Percentiles rank a stretch among this genome's conserved stretches.
Conservation (phyloP, 2,797 vertebrate species). For the Echeneis naucrates region DNA sequence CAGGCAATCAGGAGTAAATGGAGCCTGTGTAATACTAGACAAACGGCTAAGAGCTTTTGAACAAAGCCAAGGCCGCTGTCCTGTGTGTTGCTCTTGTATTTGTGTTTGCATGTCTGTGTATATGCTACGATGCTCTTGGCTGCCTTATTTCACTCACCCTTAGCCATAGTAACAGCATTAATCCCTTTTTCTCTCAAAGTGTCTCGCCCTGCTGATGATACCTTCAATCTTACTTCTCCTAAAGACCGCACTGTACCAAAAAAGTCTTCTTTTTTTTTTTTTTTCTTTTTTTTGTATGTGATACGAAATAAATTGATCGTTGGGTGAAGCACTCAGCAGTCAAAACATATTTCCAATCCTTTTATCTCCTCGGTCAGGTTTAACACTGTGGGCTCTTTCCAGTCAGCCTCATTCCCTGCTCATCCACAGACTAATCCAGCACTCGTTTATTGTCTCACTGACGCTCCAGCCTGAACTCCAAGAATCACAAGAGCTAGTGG, state of each 20-base stretch:
- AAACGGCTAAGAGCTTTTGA: constrained; percentile 79
- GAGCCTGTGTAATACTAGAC: constrained; percentile 82
- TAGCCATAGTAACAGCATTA: constrained; percentile 73
- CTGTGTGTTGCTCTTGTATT: constrained; percentile 24
- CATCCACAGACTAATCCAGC: constrained; percentile 64
- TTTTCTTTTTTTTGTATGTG: constrained; percentile 21
- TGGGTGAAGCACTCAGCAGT: constrained; percentile 39
- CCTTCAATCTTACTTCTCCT: constrained; percentile 57
- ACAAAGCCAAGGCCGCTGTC: constrained; percentile 78
- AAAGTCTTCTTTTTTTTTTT: constrained; percentile 7
- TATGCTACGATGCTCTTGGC: constrained; percentile 7
- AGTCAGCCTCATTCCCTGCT: constrained; percentile 45
- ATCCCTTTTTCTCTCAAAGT: constrained; percentile 74
- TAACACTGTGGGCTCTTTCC: constrained; percentile 57
- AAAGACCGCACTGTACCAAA: constrained; percentile 44
- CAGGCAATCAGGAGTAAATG: constrained; percentile 86
- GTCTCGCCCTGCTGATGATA: constrained; percentile 65
- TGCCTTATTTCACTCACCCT: constrained; percentile 62
- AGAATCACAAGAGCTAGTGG: constrained; percentile 52
- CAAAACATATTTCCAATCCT: constrained; percentile 59
- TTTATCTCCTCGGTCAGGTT: constrained; percentile 60
- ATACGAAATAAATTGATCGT: constrained; percentile 50
- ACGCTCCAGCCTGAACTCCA: constrained; percentile 39
- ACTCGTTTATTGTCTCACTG: constrained; percentile 58
- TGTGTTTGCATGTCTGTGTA: constrained; percentile 39